These are phyloP conservation scores for Oncorhynchus clarkii DNA, from an alignment of 2,113 vertebrate genomes.

Conservation along the genomic window DNA sequence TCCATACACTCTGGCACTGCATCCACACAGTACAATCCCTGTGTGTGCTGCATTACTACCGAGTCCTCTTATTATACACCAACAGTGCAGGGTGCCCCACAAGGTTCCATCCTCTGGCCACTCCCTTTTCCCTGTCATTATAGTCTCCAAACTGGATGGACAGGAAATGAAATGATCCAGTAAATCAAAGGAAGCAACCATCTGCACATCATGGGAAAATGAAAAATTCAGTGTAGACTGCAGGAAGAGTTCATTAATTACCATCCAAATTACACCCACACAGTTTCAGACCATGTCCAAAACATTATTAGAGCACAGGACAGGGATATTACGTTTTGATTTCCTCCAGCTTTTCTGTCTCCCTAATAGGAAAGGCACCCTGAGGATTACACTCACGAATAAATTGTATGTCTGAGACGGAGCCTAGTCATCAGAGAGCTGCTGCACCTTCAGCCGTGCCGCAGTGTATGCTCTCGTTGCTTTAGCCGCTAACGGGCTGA, in stretches of 20 bases:
- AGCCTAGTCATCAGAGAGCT: not conserved
- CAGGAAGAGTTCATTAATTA: conserved; percentile 54
- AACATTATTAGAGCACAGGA: conserved; percentile 34
- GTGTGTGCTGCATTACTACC: no score
- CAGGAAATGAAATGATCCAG: no score
- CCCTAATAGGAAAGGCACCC: not conserved
- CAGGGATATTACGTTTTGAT: no score
- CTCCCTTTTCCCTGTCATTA: not conserved
- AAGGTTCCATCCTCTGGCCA: not conserved
- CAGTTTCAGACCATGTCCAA: conserved; percentile 37
- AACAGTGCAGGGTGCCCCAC: not conserved
- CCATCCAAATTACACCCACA: conserved; percentile 44
- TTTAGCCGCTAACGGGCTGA: conserved; percentile 3
- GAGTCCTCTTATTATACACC: not conserved
- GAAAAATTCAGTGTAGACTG: no score
- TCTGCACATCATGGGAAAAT: no score
- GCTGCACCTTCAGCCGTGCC: conserved; percentile 11
- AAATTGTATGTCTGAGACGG: conserved; percentile 11
- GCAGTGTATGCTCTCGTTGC: not conserved
- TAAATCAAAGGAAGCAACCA: no score
- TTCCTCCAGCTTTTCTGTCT: not conserved
- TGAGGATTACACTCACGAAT: conserved; percentile 12
- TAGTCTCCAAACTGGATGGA: not conserved
- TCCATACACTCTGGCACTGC: not conserved
- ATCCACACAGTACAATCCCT: no score